Conservation (phyloP, 2,888 invertebrate species). For the Arctia plantaginis region DNA sequence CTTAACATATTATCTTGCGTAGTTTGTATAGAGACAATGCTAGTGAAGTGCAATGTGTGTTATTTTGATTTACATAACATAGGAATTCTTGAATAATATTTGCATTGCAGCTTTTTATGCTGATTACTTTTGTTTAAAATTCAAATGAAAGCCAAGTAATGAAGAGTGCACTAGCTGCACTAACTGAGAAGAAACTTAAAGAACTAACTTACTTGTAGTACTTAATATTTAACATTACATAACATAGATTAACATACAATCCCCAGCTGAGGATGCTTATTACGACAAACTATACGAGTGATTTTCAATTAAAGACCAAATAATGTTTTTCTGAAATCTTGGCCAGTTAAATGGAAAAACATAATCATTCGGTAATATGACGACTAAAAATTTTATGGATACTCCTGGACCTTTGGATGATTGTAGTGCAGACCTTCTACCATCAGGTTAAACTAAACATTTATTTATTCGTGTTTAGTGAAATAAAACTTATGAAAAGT, state of each 20-base stretch:
- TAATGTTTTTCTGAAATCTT: not conserved
- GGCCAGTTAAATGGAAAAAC: no score
- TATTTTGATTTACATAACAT: conserved; percentile 9
- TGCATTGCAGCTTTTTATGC: not conserved
- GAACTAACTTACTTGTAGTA: not conserved
- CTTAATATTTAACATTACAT: no score
- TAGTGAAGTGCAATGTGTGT: not conserved
- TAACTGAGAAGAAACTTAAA: not conserved
- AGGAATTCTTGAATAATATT: not conserved
- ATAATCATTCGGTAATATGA: no score
- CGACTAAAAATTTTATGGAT: not conserved
- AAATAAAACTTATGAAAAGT: not conserved
- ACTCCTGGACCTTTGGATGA: not conserved
- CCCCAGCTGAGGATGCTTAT: no score
- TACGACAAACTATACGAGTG: not conserved
- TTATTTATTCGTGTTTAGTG: not conserved
- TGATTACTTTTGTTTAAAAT: not conserved
- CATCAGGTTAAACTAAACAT: not conserved
- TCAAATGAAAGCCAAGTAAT: not conserved
- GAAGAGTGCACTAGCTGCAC: not conserved
- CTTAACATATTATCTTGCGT: not conserved
- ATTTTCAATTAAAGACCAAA: no score
- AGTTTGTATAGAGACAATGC: not conserved
- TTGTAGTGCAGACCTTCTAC: not conserved
- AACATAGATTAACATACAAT: no score